phyloP scores from a whole-genome alignment of 2,797 vertebrate genomes.

The Mionectes olivaceus region DNA sequence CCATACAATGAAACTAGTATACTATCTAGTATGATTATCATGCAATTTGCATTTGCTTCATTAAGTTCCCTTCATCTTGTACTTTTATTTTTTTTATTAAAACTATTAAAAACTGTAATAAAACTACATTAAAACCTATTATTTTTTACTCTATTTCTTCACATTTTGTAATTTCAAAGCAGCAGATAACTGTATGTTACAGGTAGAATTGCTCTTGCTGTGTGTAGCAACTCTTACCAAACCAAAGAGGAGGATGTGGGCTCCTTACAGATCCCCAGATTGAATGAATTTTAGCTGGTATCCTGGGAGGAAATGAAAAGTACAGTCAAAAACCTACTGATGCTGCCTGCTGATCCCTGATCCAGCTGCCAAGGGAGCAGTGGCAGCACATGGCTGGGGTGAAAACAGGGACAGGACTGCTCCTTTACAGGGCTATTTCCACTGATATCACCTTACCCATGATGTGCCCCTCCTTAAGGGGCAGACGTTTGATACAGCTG shows the following conservation, averaged over 20 bases:
- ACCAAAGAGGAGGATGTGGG: background rate
- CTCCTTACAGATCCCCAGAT: background rate
- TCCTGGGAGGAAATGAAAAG: background rate
- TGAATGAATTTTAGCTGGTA: background rate
- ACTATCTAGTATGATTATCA: background rate
- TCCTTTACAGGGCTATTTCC: background rate
- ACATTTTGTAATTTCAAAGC: background rate
- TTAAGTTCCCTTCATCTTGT: background rate
- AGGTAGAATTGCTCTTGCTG: background rate
- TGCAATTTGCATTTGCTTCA: background rate
- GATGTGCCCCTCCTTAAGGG: background rate
- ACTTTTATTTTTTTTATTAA: background rate
- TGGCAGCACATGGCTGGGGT: background rate
- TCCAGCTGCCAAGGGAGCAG: background rate
- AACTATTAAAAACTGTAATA: background rate
- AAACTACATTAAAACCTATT: background rate
- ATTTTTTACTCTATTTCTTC: background rate
- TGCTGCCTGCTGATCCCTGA: background rate
- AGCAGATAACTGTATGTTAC: background rate
- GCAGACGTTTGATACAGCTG: background rate
- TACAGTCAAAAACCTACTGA: background rate
- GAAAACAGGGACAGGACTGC: background rate
- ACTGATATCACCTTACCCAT: background rate
- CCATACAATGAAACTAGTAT: background rate
- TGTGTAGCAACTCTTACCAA: background rate